Evolutionary conservation across 1,140 invertebrate genomes (phyloP).

Genomic region (Neotoxoptera formosana): DNA sequence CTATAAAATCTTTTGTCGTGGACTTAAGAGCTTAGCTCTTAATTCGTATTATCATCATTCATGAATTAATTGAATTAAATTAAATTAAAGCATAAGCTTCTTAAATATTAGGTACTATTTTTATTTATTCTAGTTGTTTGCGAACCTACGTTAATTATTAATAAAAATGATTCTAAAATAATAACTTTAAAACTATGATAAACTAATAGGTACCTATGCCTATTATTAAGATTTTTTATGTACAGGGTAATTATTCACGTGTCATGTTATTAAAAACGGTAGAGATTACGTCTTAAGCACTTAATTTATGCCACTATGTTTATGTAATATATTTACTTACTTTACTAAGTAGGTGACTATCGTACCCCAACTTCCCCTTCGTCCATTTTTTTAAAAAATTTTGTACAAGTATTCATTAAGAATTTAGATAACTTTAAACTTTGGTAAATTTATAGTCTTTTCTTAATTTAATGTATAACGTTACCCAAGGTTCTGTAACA

Average conservation of each 20-base stretch:
- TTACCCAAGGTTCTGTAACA: background rate
- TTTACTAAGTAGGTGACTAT: background rate
- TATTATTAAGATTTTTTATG: background rate
- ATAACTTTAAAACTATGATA: background rate
- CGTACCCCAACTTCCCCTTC: background rate
- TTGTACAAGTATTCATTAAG: conserved; percentile 5
- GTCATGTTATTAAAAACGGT: background rate
- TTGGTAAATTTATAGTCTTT: background rate
- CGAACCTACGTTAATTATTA: background rate
- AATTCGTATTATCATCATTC: background rate
- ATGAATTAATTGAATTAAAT: background rate
- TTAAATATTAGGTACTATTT: background rate
- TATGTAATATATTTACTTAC: background rate
- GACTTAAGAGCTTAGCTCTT: background rate
- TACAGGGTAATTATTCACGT: background rate
- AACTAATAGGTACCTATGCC: background rate
- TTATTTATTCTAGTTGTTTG: background rate
- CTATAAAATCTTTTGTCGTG: background rate
- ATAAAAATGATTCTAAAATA: background rate
- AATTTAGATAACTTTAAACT: conserved; percentile 10
- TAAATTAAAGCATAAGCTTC: background rate
- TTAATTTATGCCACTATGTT: background rate
- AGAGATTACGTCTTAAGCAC: background rate
- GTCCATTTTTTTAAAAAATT: conserved; percentile 1
- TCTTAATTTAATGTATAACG: background rate